Evolutionary conservation across 2,888 invertebrate genomes (phyloP), one percentile per base, ranked within the genome.

Genomic region (Ophraella communa): DNA sequence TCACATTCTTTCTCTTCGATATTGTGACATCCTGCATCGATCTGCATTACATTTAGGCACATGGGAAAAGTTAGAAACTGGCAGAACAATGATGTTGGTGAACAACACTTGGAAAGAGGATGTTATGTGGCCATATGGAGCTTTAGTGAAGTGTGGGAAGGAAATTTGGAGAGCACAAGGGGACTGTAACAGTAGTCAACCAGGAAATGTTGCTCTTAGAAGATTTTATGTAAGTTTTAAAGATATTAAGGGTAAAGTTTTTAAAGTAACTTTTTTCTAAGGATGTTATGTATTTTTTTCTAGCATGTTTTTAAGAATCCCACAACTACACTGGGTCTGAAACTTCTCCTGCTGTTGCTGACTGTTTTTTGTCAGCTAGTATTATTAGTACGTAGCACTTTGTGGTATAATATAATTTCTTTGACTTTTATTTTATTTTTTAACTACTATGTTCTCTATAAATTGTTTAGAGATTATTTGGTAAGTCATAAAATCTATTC

Each of bases 341-440:
- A 95, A 56, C 85, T 96, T 23, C 87, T 88, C 17, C 81, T 94
- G 17, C 92, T 93, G 75, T 81, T 89, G 1, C 82, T 87, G 1
- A 82, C 93, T 23, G 89, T 97, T 51, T 80, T 91, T 0, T 85
- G 91, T 51, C 94, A 96, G 82, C 84, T 98, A 64, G 87, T 91
- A 57, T 85, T 95, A 30, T 83, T 98, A 10, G 86, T 93, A 73
- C 88, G 92, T 69, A 90, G 92, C 14, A 87, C 89, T 39, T 92
- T 95, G 73, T 98, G 98, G 98, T 94, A 96, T 83, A 92, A 95
- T 79, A 89, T 96, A 65, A 81, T 97, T 51, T 93, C 96, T 1
- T 86, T 96, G 74, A 89, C 94, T 4, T 86, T 96, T 65, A 85
- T 98, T 51, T 87, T 96, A 33, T 91, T 96, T 78, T 93, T 93